Evolutionary conservation across 2,888 invertebrate species (phyloP), one percentile per base, ranked within the genome.

Genomic region (Nematopogon swammerdamellus): DNA sequence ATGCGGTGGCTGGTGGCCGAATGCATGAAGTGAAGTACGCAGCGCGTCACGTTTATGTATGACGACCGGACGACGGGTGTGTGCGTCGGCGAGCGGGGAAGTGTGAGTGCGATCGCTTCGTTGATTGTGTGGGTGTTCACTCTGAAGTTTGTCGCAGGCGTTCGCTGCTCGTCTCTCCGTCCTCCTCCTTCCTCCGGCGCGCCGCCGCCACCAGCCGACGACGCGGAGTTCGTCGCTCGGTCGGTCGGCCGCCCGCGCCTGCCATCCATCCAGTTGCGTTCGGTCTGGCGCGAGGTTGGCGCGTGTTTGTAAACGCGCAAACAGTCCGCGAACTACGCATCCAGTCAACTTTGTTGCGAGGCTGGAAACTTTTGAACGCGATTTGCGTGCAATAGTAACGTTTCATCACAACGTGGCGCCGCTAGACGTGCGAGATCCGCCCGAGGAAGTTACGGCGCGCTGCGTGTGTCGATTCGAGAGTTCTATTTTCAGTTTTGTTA

Each of bases 401-500:
- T 19, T 19, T 16, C 29, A 30, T 20, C 29, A 10, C 25, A 10
- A 25, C 25, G 25, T 10, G 25, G 4, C 25, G 25, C 4, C n/a
- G n/a, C n/a, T n/a, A n/a, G n/a, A n/a, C n/a, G n/a, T n/a, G n/a
- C n/a, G n/a, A n/a, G n/a, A n/a, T n/a, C n/a, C n/a, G n/a, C n/a
- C n/a, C n/a, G n/a, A n/a, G n/a, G n/a, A n/a, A n/a, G n/a, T n/a
- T n/a, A n/a, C n/a, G n/a, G n/a, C n/a, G n/a, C n/a, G n/a, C n/a
- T n/a, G n/a, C n/a, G 4, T 25, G 14, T 36, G 36, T 61, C 63
- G 58, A 64, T 62, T 64, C 63, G 60, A 67, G 69, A 68, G 67
- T 67, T 76, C 79, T 77, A 79, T 79, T 79, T 79, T 76, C 76
- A 77, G 73, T 73, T 70, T 71, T 73, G 70, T 72, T 72, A 76